Base-by-base conservation (phyloP, 2,113 vertebrate genomes). In the Gasterosteus aculeatus region DNA sequence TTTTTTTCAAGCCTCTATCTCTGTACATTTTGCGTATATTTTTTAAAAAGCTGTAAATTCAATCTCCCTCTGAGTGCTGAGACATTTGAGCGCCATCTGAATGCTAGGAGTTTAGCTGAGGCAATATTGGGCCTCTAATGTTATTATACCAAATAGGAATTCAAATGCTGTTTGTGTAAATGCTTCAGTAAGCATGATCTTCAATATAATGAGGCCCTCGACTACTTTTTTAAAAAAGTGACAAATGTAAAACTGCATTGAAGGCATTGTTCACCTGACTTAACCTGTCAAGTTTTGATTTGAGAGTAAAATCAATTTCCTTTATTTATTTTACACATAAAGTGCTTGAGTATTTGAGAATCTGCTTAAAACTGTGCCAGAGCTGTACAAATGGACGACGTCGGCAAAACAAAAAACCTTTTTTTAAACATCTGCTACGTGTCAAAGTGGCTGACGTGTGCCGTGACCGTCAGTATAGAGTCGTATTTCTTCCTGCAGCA, bases 391-490 rank as follows among this genome's bases (percentile, higher is more conserved):
- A 81, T 39, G 26, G 33, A 75, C 46, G 58, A 75, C 71, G 71
- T n/a, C 68, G 70, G 82, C 85, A 85, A 82, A 89, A 69, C 83
- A 67, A 67, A 63, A 66, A 51, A 44, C 60, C 22, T 75, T 15
- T 57, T 44, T 87, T 87, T 75, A 69, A 82, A 87, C 87, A 87
- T 82, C 90, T 86, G 87, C 78, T 58, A 26, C 3, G 56, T 72
- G 89, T 90, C 85, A 87, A 56, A 83, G 78, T 54, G 60, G 61
- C 61, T 80, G 83, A 86, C 85, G 67, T 86, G 59, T 56, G 69
- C 70, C 42, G 33, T 16, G 77, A 74, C 80, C 80, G 84, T 80
- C 87, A 74, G 78, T 62, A 47, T 51, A 46, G 49, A 72, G 39
- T 44, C 62, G 51, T 62, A 14, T 67, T 42, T 66, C 60, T 66